These are phyloP conservation scores for Amphiduros pacificus DNA, from an alignment of 2,888 invertebrate genomes.

Conservation along the genomic window DNA sequence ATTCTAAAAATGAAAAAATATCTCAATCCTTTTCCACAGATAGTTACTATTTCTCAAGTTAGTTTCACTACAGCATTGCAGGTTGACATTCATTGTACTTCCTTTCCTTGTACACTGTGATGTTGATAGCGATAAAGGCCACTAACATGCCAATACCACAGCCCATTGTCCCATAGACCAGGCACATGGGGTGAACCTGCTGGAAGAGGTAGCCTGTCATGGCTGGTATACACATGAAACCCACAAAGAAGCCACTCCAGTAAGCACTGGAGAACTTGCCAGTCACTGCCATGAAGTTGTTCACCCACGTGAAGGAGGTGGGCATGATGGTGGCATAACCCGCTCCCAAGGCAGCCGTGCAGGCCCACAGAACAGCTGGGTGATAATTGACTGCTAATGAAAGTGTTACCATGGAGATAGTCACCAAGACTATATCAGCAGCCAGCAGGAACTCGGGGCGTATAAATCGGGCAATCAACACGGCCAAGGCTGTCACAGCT, in stretches of 20 bases:
- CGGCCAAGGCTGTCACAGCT: slow-evolving; percentile 36
- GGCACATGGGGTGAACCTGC: slow-evolving; percentile 44
- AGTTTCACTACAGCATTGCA: no score
- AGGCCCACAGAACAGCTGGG: slow-evolving; percentile 53
- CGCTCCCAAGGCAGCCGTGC: slow-evolving; percentile 56
- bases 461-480: slow-evolving; percentile 56
- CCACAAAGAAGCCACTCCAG: slow-evolving; percentile 58
- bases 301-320: slow-evolving; percentile 59
- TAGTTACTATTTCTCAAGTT: no score
- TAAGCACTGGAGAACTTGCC: slow-evolving; percentile 59
- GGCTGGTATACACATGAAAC: slow-evolving; percentile 59
- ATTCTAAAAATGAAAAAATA: no score
- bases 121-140: slow-evolving; percentile 1
- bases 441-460: slow-evolving; percentile 55
- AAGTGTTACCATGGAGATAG: slow-evolving; percentile 50
- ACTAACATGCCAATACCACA: slow-evolving; percentile 31
- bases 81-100: no score
- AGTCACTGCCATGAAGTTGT: slow-evolving; percentile 56
- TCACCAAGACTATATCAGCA: slow-evolving; percentile 46
- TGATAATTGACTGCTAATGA: slow-evolving; percentile 39
- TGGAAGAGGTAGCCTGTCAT: slow-evolving; percentile 55
- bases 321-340: slow-evolving; percentile 61
- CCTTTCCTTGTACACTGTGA: slow-evolving; percentile 2
- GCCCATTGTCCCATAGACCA: slow-evolving; percentile 47
- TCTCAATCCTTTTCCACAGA: no score